These are phyloP conservation scores for Brienomyrus brachyistius DNA, from an alignment of 2,113 vertebrate species.

Conservation along the genomic window DNA sequence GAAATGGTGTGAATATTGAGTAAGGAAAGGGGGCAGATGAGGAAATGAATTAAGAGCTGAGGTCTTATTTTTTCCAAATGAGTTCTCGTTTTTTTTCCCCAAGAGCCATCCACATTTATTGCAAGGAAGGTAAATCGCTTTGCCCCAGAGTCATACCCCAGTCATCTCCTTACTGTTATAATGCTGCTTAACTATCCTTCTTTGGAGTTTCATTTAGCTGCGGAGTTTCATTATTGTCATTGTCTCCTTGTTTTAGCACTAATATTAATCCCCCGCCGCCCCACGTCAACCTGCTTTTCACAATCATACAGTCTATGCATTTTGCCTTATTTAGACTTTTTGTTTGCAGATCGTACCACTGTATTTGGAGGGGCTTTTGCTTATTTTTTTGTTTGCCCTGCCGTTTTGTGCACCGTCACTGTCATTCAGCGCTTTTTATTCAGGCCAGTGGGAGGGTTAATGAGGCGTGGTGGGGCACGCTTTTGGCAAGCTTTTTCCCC, in stretches of 20 bases:
- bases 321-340: not conserved
- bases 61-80: not conserved
- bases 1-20: not conserved
- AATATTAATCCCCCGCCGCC: not conserved
- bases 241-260: not conserved
- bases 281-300: not conserved
- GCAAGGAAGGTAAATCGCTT: not conserved
- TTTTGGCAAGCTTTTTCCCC: not conserved
- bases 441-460: slow-evolving; percentile 3
- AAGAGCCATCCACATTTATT: not conserved
- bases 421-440: slow-evolving; percentile 54
- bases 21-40: not conserved
- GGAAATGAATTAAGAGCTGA: slow-evolving; percentile 1
- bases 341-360: not conserved
- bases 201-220: not conserved
- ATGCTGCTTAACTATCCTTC: not conserved
- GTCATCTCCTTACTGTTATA: not conserved
- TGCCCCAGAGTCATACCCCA: not conserved
- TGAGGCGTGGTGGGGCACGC: slow-evolving; percentile 4
- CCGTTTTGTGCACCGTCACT: slow-evolving; percentile 48
- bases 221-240: not conserved
- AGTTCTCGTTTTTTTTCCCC: not conserved
- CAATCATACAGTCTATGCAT: not conserved
- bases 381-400: not conserved
- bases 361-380: not conserved